phyloP scores from a whole-genome alignment of 2,113 vertebrate genomes.

The Hippocampus mohnikei region DNA sequence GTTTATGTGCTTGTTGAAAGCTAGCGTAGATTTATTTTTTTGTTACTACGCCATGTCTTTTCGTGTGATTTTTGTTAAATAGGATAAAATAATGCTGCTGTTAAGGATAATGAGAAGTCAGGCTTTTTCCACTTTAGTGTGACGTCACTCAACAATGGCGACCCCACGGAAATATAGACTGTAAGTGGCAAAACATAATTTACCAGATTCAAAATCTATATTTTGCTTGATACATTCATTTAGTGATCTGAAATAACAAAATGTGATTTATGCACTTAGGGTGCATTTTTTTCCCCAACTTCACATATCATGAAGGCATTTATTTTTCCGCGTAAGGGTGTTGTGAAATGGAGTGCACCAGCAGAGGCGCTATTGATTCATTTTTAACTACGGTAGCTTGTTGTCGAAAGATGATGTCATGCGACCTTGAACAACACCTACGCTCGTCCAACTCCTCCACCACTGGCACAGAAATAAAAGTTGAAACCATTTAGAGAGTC shows the following conservation, averaged over 20 bases:
- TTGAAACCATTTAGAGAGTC: background rate
- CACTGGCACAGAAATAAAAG: background rate
- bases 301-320: too few species aligned
- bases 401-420: background rate
- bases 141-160: too few species aligned
- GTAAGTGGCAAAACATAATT: too few species aligned
- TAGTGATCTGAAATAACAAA: too few species aligned
- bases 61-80: background rate
- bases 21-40: background rate
- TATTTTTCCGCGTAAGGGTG: too few species aligned
- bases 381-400: background rate
- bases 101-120: too few species aligned
- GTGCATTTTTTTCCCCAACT: too few species aligned
- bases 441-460: background rate
- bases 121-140: too few species aligned
- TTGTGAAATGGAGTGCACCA: background rate
- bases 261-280: too few species aligned
- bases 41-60: background rate
- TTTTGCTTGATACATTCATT: too few species aligned
- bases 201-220: too few species aligned
- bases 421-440: background rate
- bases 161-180: too few species aligned
- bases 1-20: background rate
- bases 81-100: background rate
- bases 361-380: background rate